Evolutionary conservation across 2,113 vertebrate genomes (phyloP), one percentile per base, ranked within the genome.

Genomic region (Sphaerodactylus townsendi): DNA sequence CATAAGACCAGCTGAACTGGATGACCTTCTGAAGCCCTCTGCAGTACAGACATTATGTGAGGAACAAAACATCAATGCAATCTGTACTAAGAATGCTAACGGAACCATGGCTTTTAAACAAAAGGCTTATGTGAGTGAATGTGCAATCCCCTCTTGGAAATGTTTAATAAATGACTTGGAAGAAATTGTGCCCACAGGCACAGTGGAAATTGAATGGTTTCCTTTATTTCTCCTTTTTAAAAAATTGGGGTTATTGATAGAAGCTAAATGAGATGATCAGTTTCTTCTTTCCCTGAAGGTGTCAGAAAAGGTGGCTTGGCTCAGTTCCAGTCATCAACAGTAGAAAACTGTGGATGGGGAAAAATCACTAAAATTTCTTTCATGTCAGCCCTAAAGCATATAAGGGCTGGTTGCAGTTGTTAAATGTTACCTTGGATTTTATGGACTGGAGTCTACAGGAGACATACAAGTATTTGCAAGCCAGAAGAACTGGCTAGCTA

Each of bases 181-280:
- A 89, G 89, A 77, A 37, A 77, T 4, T n/a, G 44, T 39, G 79
- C 90, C 89, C 75, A 88, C 46, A 68, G 83, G 79, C 68, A 81
- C 30, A 48, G 46, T 68, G 64, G 76, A 62, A 37, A 71, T 17
- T 48, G 48, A 69, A 69, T 5, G 13, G 10, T 59, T 77, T 69
- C 37, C 37, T 77, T 69, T 56, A 77, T 5, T 77, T 56, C 10
- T 69, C 5, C 9, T 72, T 13, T 68, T 59, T 53, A 28, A 56
- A 72, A 69, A 77, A 69, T 15, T 15, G 84, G 91, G 83, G 83
- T 89, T 93, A 92, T 91, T 87, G 87, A 86, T 77, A 83, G 81
- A 35, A 86, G 46, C 75, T 84, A 85, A 19, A 9, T 66, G 72
- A 85, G 59, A 79, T 64, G 35, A 87, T 89, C 0, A 39, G 83